Base-by-base conservation (phyloP, 2,113 vertebrate genomes). In the Pipa parva region DNA sequence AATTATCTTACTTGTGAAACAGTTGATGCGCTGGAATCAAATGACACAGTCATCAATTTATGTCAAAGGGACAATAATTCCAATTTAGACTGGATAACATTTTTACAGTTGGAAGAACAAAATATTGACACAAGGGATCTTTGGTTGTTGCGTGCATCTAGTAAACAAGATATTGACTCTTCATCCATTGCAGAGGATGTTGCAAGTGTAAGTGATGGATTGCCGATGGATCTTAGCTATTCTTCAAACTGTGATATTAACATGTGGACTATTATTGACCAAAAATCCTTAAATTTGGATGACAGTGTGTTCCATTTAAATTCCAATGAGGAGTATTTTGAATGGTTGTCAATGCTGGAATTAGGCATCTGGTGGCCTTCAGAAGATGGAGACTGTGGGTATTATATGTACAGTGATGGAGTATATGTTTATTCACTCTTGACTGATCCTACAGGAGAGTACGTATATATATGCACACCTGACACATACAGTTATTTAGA, bases 321-420 rank as follows among this genome's bases (percentile, higher is more conserved):
- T 72, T 85, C 91, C 4, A 80, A 78, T 62, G 90, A 82, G 81
- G 95, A 93, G 76, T 95, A 94, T 77, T 91, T 93, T 62, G 90
- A 94, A 64, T 99, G 95, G 95, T 87, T 95, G 59, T 77, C 81
- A 52, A 84, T 90, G 77, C 83, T 98, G 74, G 90, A 95, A 74
- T 91, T 91, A 80, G 95, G 94, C 2, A 69, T 97, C 51, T 99
- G 97, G 97, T 97, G 93, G 92, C 91, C 91, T 31, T 92, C 93
- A 59, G 93, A 97, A 73, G 87, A 96, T 76, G 93, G 92, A 26
- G 83, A 95, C 50, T 97, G 89, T 87, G 95, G 95, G 9, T 94
- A 97, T 77, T 97, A 90, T 84, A 88, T 97, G 83, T 98, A 96
- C 75, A 92, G 90, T 39, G 95, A 98, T 77, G 88, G 86, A 63